A percentile compares a stretch with the other conserved stretches of the same genome.
Conservation (phyloP, 2,113 vertebrate species). For the Bubo bubo region DNA sequence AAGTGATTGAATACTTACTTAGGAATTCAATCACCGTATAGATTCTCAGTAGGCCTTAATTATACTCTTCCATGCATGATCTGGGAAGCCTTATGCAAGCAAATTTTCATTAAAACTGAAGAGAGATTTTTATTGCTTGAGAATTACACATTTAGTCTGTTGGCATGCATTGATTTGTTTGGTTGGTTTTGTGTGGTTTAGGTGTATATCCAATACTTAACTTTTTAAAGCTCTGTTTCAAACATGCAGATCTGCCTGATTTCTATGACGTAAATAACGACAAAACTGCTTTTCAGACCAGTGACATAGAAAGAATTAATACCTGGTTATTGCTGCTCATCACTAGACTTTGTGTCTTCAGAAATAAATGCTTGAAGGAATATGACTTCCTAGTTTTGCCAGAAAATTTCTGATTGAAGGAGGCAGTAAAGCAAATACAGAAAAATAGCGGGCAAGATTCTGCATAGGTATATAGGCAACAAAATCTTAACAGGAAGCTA, state of each 20-base stretch:
- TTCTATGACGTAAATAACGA: not conserved
- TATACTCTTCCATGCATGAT: not conserved
- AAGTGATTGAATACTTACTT: not conserved
- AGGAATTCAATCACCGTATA: not conserved
- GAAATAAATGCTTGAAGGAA: not conserved
- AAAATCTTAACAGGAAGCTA: not conserved
- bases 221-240: not conserved
- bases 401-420: not conserved
- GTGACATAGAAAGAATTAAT: not conserved
- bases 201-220: not conserved
- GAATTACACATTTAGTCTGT: not conserved
- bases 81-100: not conserved
- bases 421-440: not conserved
- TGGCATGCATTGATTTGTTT: not conserved
- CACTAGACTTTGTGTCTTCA: not conserved
- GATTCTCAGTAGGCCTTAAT: constrained; percentile 26
- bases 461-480: not conserved
- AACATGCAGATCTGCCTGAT: not conserved
- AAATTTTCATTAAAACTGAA: constrained; percentile 4
- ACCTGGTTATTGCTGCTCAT: not conserved
- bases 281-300: not conserved
- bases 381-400: not conserved
- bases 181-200: not conserved
- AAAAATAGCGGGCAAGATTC: not conserved
- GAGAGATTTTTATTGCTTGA: not conserved